A percentile compares a stretch with the other conserved stretches of the same genome.
These are phyloP conservation scores for Drosophila meridiana DNA, from an alignment of 2,888 invertebrate genomes.

Conservation along the genomic window DNA sequence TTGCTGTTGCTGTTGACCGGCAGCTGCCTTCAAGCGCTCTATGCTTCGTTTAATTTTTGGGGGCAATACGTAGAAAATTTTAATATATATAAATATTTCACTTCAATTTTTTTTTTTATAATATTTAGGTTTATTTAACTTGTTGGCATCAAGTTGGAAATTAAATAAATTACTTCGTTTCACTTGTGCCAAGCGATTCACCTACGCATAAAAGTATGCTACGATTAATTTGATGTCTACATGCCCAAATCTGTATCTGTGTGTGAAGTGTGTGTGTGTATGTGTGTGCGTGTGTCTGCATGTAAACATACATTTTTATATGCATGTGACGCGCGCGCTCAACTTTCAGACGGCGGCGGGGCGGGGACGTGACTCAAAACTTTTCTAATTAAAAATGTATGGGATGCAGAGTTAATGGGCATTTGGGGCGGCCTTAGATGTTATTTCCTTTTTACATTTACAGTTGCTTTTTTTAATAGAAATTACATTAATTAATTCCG, in stretches of 20 bases:
- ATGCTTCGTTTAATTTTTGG: conserved; percentile 53
- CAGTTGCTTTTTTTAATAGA: conserved; percentile 49
- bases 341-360: conserved; percentile 20
- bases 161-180: conserved; percentile 38
- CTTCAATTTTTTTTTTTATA: not conserved
- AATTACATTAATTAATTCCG: conserved; percentile 73
- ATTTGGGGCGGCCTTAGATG: not conserved
- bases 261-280: not conserved
- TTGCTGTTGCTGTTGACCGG: not conserved
- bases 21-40: conserved; percentile 22
- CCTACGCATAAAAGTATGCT: conserved; percentile 53
- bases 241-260: not conserved
- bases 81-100: conserved; percentile 1
- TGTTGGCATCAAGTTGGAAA: conserved; percentile 32
- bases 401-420: conserved; percentile 51
- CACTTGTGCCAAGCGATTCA: conserved; percentile 19
- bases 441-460: conserved; percentile 13
- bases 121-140: conserved; percentile 11
- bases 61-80: conserved; percentile 22
- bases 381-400: conserved; percentile 78
- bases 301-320: conserved; percentile 15
- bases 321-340: conserved; percentile 25
- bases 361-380: conserved; percentile 53
- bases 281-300: conserved; percentile 2
- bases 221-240: conserved; percentile 43